These are phyloP conservation scores for Alosa sapidissima DNA, from an alignment of 2,797 vertebrate species.

Conservation along the genomic window DNA sequence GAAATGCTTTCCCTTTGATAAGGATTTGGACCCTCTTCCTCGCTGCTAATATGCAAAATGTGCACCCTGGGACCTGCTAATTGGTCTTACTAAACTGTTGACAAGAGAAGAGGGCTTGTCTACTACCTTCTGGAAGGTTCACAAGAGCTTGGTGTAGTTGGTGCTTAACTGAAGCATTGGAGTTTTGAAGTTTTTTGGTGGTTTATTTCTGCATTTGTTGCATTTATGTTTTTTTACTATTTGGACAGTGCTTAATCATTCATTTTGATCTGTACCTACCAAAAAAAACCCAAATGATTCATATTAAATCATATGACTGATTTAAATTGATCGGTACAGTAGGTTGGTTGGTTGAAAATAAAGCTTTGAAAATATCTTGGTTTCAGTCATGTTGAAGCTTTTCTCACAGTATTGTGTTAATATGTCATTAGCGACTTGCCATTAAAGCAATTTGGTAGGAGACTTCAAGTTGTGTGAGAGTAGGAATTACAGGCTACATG, in stretches of 20 bases:
- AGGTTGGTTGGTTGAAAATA: not conserved
- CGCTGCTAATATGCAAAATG: not conserved
- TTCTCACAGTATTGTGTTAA: not conserved
- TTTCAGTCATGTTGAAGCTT: not conserved
- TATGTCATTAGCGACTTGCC: not conserved
- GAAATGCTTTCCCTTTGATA: not conserved
- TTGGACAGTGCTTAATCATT: not conserved
- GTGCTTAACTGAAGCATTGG: not conserved
- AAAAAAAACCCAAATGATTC: too few species aligned
- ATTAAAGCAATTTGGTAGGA: not conserved
- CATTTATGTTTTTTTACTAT: not conserved
- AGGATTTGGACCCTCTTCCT: not conserved
- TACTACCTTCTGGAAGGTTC: not conserved
- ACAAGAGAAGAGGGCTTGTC: not conserved
- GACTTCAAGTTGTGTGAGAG: not conserved
- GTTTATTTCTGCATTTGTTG: not conserved
- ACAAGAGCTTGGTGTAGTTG: not conserved
- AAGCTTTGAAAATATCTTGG: not conserved
- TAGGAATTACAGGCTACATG: not conserved
- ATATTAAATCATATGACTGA: too few species aligned
- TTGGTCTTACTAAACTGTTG: constrained; percentile 12
- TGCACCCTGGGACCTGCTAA: not conserved
- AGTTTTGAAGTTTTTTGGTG: not conserved
- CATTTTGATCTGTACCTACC: not conserved
- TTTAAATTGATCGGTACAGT: not conserved